phyloP scores from a whole-genome alignment of 2,113 vertebrate genomes.

The Syngnathus floridae region DNA sequence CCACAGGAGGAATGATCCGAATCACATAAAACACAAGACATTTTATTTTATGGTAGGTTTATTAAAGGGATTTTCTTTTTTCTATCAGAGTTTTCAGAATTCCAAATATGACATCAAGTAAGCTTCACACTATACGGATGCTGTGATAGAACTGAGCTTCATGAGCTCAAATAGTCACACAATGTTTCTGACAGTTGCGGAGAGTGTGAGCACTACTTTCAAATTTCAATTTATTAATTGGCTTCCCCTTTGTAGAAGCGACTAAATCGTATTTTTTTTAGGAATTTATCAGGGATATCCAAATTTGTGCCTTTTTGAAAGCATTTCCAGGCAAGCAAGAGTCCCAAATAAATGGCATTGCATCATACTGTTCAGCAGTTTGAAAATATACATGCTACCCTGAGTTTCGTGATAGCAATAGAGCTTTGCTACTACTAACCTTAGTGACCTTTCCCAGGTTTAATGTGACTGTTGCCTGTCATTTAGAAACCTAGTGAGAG shows the following conservation, averaged over 20 bases:
- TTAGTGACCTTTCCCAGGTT: not conserved
- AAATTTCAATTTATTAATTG: not conserved
- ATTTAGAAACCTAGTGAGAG: not conserved
- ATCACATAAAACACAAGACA: not conserved
- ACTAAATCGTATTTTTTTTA: not conserved
- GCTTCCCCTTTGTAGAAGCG: not conserved
- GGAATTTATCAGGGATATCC: not conserved
- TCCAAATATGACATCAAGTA: conserved; percentile 42
- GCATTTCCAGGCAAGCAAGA: not conserved
- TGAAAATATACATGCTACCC: not conserved
- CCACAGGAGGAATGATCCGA: not conserved
- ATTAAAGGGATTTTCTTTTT: conserved; percentile 62
- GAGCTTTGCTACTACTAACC: too few relatives aligned
- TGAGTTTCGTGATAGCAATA: not conserved
- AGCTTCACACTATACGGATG: conserved; percentile 14
- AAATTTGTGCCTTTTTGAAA: not conserved
- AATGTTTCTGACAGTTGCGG: not conserved
- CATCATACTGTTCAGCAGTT: not conserved
- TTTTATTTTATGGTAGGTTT: conserved; percentile 35
- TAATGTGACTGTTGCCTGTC: not conserved
- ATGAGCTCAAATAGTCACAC: conserved; percentile 17
- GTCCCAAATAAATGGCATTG: not conserved
- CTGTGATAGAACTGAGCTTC: conserved; percentile 23
- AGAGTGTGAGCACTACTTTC: not conserved
- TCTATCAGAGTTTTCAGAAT: conserved; percentile 32